These are phyloP conservation scores for Acleris literana DNA, from an alignment of 2,888 invertebrate genomes.

Conservation along the genomic window DNA sequence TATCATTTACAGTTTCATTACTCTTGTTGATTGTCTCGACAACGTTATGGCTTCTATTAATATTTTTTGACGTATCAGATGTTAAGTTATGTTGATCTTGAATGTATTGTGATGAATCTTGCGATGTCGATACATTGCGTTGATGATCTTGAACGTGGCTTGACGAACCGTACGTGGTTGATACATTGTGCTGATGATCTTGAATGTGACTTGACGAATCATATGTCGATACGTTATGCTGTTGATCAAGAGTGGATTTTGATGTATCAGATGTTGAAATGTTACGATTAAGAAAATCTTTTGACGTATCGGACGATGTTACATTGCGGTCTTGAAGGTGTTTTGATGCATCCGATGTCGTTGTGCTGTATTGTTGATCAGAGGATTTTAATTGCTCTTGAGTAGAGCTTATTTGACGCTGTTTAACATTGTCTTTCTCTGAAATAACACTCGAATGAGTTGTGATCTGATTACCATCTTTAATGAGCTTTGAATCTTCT, in stretches of 20 bases:
- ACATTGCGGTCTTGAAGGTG: constrained; percentile 41
- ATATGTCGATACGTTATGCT: constrained; percentile 25
- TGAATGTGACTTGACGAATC: constrained; percentile 36
- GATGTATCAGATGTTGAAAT: constrained; percentile 23
- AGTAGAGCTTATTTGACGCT: constrained; percentile 62
- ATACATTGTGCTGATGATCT: constrained; percentile 35
- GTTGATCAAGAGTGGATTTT: constrained; percentile 40
- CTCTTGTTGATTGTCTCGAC: constrained; percentile 49
- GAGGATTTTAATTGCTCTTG: constrained; percentile 56
- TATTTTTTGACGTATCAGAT: constrained; percentile 38
- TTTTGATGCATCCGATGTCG: constrained; percentile 35
- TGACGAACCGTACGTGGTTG: constrained; percentile 8
- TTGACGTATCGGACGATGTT: constrained; percentile 21
- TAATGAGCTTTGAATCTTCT: constrained; percentile 71
- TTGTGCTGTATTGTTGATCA: constrained; percentile 26
- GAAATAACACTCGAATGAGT: constrained; percentile 68
- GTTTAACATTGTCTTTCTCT: constrained; percentile 70
- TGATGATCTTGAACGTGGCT: constrained; percentile 4
- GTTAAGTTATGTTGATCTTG: constrained; percentile 34
- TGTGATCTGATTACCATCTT: constrained; percentile 71
- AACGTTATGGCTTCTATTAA: constrained; percentile 49
- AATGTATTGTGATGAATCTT: constrained; percentile 11
- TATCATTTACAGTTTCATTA: constrained; percentile 53
- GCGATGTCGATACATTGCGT: constrained; percentile 38
- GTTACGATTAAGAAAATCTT: constrained; percentile 38